phyloP scores from a whole-genome alignment of 2,797 vertebrate species.

The Fringilla coelebs region DNA sequence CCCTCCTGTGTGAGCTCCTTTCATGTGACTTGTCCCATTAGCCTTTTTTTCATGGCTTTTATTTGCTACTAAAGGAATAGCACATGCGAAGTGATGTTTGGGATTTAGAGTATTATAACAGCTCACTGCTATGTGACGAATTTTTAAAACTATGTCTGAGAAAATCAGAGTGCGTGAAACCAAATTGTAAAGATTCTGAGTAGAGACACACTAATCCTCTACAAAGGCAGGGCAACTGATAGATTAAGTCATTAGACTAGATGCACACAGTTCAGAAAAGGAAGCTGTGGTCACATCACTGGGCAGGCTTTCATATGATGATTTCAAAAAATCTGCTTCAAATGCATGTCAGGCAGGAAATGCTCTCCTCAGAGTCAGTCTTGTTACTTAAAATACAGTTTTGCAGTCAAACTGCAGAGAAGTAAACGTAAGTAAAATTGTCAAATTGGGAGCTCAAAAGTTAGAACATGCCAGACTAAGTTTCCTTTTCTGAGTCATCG shows the following conservation, averaged over 20 bases:
- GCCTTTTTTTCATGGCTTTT: not conserved
- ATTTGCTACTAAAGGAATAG: not conserved
- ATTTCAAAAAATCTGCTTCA: not conserved
- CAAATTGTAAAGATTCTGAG: not conserved
- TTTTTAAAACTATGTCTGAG: not conserved
- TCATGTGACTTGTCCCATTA: not conserved
- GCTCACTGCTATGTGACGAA: not conserved
- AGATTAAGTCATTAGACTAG: not conserved
- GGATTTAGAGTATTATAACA: not conserved
- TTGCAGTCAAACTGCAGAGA: not conserved
- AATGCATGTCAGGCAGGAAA: not conserved
- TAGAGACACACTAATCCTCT: not conserved
- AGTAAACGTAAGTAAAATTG: not conserved
- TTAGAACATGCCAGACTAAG: not conserved
- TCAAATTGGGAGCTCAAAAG: not conserved
- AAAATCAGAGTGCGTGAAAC: constrained; percentile 1
- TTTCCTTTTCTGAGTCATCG: not conserved
- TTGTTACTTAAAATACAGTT: not conserved
- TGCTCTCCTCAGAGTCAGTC: not conserved
- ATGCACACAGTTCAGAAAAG: not conserved
- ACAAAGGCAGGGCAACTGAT: not conserved
- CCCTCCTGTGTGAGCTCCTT: not conserved
- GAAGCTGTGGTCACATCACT: not conserved
- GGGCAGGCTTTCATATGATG: not conserved
- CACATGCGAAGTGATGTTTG: not conserved